These are phyloP conservation scores for Phortica okadai DNA, from an alignment of 2,888 invertebrate species.

Conservation along the genomic window DNA sequence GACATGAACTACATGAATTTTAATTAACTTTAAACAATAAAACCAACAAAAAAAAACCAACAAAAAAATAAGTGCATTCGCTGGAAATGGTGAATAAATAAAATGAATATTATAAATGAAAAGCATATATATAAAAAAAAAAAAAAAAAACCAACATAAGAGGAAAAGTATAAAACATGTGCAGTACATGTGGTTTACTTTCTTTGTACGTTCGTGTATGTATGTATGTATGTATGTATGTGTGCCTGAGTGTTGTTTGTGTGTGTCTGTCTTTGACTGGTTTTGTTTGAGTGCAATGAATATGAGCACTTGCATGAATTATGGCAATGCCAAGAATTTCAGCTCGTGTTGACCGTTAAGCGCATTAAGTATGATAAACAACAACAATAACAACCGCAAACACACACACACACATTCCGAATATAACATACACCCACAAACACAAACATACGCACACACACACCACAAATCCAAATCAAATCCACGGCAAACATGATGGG, in stretches of 20 bases:
- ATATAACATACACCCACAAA: not conserved
- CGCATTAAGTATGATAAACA: conserved; percentile 59
- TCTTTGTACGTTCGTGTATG: too few relatives aligned
- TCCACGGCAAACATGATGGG: not conserved
- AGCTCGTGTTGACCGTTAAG: conserved; percentile 50
- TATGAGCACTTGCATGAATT: conserved; percentile 38
- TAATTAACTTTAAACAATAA: too few relatives aligned
- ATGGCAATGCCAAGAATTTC: conserved; percentile 1
- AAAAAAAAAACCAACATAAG: too few relatives aligned
- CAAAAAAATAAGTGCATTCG: too few relatives aligned
- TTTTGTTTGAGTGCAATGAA: conserved; percentile 35
- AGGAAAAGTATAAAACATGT: too few relatives aligned
- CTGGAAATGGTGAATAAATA: too few relatives aligned
- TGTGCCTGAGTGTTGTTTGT: conserved; percentile 30
- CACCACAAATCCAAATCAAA: not conserved
- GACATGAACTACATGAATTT: too few relatives aligned
- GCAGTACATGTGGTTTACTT: too few relatives aligned
- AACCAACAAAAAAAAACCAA: too few relatives aligned
- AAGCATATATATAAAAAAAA: too few relatives aligned
- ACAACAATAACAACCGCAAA: not conserved
- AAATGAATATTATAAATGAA: too few relatives aligned
- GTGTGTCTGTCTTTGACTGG: too few relatives aligned
- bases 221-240: conserved; percentile 18
- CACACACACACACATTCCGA: not conserved
- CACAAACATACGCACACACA: conserved; percentile 15